These are phyloP conservation scores for Sander lucioperca DNA, from an alignment of 2,113 vertebrate genomes.

Conservation along the genomic window DNA sequence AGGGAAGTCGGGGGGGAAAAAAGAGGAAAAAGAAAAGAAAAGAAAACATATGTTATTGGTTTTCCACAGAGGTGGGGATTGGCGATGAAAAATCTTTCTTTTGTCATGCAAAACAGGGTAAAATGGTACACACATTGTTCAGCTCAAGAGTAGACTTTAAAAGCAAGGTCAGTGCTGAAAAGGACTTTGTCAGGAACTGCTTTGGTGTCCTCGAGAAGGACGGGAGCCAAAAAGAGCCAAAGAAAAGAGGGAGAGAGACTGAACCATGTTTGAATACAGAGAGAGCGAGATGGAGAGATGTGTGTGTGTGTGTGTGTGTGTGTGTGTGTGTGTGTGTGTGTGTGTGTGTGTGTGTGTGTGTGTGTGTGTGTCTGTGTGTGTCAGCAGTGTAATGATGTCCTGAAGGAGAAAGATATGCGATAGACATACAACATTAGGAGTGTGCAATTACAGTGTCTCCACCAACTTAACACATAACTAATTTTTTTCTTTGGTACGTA, in stretches of 20 bases:
- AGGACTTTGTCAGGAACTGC: constrained; percentile 20
- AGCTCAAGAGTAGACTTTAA: constrained; percentile 3
- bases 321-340: constrained; percentile 19
- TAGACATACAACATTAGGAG: neutral
- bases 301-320: constrained; percentile 7
- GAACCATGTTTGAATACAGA: constrained; percentile 32
- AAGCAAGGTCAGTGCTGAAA: constrained; percentile 35
- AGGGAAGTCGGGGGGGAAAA: neutral
- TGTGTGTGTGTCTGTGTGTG: constrained; percentile 18
- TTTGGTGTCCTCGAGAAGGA: constrained; percentile 33
- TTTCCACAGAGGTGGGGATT: neutral
- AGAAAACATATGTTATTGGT: neutral
- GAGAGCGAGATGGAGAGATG: neutral
- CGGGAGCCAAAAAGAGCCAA: constrained; percentile 7
- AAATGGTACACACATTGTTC: neutral
- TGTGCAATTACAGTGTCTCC: neutral
- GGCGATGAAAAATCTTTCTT: neutral
- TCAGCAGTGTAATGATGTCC: constrained; percentile 3
- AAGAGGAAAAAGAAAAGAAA: neutral
- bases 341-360: constrained; percentile 12
- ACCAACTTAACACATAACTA: constrained; percentile 3
- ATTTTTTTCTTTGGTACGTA: constrained; percentile 10
- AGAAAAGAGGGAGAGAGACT: constrained; percentile 13
- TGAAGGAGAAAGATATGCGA: constrained; percentile 22
- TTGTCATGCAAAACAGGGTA: neutral